These are phyloP conservation scores for Oncorhynchus gorbuscha DNA, from an alignment of 2,113 vertebrate species.

Conservation along the genomic window DNA sequence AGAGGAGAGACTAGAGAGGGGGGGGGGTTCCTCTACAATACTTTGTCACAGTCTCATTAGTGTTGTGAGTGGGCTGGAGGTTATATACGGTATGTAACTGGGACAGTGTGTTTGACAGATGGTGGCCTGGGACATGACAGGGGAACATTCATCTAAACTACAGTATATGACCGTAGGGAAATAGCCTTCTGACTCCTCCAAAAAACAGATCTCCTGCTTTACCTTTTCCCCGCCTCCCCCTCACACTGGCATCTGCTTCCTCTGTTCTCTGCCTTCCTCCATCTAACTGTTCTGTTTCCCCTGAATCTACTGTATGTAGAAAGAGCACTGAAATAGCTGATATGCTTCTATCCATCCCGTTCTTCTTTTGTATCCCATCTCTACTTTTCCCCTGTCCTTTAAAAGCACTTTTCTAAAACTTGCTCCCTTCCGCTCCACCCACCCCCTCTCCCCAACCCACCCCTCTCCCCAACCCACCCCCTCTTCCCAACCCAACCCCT, in stretches of 20 bases:
- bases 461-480: no score
- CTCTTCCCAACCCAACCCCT: no score
- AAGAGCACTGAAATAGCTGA: neutral
- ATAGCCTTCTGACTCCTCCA: neutral
- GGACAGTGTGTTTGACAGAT: slow-evolving; percentile 55
- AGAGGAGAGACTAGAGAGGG: slow-evolving; percentile 7
- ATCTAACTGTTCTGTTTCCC: neutral
- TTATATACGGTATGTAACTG: slow-evolving; percentile 54
- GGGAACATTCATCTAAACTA: neutral
- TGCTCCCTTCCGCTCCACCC: neutral
- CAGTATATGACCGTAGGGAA: neutral
- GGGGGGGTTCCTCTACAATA: slow-evolving; percentile 43
- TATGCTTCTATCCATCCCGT: neutral
- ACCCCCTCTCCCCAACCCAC: neutral
- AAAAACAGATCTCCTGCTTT: slow-evolving; percentile 11
- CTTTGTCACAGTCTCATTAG: slow-evolving; percentile 65
- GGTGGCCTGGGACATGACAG: slow-evolving; percentile 49
- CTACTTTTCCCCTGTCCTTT: slow-evolving; percentile 26
- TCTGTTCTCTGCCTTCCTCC: no score
- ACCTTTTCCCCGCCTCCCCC: no score
- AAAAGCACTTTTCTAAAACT: slow-evolving; percentile 10
- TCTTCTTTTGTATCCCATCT: neutral
- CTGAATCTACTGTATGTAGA: neutral
- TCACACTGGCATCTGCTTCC: no score
- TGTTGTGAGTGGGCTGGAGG: slow-evolving; percentile 35